Evolutionary conservation across 2,888 invertebrate species (phyloP).

Genomic region (Drosophila pseudotakahashii): DNA sequence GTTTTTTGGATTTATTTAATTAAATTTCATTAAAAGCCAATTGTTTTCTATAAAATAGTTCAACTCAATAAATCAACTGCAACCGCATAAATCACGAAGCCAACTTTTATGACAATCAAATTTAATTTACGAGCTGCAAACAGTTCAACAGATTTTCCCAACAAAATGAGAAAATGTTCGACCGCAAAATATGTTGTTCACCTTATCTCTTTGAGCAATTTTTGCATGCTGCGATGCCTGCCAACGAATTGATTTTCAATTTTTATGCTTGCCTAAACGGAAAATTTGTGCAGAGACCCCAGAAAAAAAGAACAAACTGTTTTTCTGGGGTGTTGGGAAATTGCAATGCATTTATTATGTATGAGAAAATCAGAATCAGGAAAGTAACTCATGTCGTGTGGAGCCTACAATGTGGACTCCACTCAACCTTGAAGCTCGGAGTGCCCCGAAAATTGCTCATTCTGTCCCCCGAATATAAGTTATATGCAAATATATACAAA

Average conservation of each 20-base stretch:
- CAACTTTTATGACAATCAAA: not conserved
- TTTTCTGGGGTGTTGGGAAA: constrained; percentile 17
- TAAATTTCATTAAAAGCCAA: not conserved
- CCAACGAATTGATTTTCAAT: constrained; percentile 71
- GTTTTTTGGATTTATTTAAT: too few species aligned
- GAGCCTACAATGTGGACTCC: constrained; percentile 5
- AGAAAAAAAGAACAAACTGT: not conserved
- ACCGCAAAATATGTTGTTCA: constrained; percentile 11
- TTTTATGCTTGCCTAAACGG: constrained; percentile 77
- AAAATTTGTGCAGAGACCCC: constrained; percentile 55
- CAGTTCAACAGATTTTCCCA: constrained; percentile 3
- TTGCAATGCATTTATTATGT: constrained; percentile 39
- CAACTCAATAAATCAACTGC: not conserved
- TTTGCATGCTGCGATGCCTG: constrained; percentile 56
- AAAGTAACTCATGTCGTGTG: constrained; percentile 2
- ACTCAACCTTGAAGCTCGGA: constrained; percentile 11
- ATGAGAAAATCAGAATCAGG: constrained; percentile 1
- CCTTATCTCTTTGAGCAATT: constrained; percentile 45
- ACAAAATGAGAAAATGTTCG: constrained; percentile 10
- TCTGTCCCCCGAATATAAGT: constrained; percentile 20
- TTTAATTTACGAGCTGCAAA: constrained; percentile 14
- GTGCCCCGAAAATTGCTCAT: constrained; percentile 24
- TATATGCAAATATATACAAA: constrained; percentile 49
- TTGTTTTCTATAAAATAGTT: not conserved
- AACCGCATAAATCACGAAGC: constrained; percentile 8